Evolutionary conservation across 2,113 vertebrate genomes (phyloP), one percentile per base, ranked within the genome.

Genomic region (Polypterus senegalus): DNA sequence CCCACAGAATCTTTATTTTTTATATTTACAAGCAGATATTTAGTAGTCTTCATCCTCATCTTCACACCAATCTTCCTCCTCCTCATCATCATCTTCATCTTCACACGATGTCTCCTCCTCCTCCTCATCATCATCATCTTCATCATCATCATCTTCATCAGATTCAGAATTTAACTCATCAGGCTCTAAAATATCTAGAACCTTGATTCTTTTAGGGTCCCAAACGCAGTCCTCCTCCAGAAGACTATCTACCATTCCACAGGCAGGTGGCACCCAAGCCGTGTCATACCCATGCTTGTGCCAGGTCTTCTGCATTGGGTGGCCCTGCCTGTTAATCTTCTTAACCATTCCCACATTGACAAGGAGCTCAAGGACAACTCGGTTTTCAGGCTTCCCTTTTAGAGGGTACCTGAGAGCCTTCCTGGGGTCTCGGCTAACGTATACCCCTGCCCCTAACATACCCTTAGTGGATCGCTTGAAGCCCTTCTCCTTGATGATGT

Each of bases 191-290:
- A 67, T 55, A 4, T 11, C 61, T 5, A 64, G 53, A n/a, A 59
- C 65, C n/a, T 58, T 67, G n/a, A 67, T 64, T 47, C 65, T 67
- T 2, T 44, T 46, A 3, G 61, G 65, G 11, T 67, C 65, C 65
- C 65, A 67, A 55, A 67, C n/a, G 48, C 65, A 67, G n/a, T 67
- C 65, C n/a, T 67, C 62, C 52, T 67, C 62, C 10, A 55, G 54
- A 10, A n/a, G 43, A 49, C 65, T 67, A 1, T 10, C 27, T 45
- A 64, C 49, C 62, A 65, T 67, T 3, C 58, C 58, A 61, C 51
- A 60, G 8, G 7, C 54, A 3, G 46, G 2, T 7, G 66, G 66
- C 52, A 67, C 62, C 57, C 66, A 65, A 8, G 62, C 66, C 4
- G 62, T 65, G 55, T 67, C 62, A 45, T 65, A 67, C 10, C 66